Evolutionary conservation across 2,113 vertebrate species (phyloP).

Genomic region (Spea multiplicata): DNA sequence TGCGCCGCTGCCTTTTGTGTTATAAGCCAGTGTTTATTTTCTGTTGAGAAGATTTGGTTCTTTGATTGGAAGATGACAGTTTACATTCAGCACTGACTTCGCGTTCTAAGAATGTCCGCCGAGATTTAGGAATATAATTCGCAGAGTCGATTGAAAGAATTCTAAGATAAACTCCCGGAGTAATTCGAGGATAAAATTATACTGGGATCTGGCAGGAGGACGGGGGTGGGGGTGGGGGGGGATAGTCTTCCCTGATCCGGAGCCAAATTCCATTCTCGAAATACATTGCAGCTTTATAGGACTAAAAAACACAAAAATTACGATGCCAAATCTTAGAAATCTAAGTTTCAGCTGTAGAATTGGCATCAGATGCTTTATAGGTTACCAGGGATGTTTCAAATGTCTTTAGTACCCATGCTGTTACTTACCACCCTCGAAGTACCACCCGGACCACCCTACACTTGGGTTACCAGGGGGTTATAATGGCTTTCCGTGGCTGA

Average conservation of each 20-base stretch:
- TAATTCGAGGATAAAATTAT: constrained; percentile 39
- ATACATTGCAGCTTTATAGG: not conserved
- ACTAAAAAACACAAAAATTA: not conserved
- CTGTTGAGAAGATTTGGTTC: constrained; percentile 20
- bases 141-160: constrained; percentile 6
- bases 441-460: too few relatives aligned
- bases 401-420: too few relatives aligned
- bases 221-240: not conserved
- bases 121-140: constrained; percentile 25
- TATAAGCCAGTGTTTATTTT: constrained; percentile 17
- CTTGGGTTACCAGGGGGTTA: too few relatives aligned
- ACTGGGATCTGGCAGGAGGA: not conserved
- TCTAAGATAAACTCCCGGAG: constrained; percentile 34
- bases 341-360: too few relatives aligned
- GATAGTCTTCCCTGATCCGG: not conserved
- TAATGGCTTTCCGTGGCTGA: too few relatives aligned
- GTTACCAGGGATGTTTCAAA: too few relatives aligned
- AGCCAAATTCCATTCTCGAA: constrained; percentile 32
- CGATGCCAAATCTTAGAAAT: not conserved
- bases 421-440: too few relatives aligned
- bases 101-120: constrained; percentile 13
- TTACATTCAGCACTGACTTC: constrained; percentile 12
- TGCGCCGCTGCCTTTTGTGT: not conserved
- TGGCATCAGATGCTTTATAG: too few relatives aligned
- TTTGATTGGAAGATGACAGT: constrained; percentile 30